A percentile compares a stretch with the other conserved stretches of the same genome.
Conservation (phyloP, 1,140 invertebrate genomes). For the Orchestia grillus region DNA sequence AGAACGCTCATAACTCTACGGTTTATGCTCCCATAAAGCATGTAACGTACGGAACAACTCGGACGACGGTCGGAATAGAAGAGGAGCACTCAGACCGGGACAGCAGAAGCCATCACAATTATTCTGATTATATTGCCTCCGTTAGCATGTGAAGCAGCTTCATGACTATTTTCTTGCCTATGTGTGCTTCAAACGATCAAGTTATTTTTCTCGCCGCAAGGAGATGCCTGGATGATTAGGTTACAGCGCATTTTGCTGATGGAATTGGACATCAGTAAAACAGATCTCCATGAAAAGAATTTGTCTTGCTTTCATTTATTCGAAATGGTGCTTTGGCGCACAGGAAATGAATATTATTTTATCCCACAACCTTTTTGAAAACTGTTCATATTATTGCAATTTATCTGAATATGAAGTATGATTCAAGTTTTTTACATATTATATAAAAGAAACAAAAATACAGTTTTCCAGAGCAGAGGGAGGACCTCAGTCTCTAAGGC, state of each 20-base stretch:
- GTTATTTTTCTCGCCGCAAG: background rate
- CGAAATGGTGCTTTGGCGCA: background rate
- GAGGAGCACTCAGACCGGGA: background rate
- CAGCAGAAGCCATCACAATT: background rate
- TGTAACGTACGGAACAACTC: background rate
- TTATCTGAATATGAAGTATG: too few relatives aligned
- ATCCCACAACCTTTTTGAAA: too few relatives aligned
- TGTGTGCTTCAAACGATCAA: background rate
- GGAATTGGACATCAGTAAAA: background rate
- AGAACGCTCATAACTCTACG: background rate
- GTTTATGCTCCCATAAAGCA: constrained; percentile 7
- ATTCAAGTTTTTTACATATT: too few relatives aligned
- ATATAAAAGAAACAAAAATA: too few relatives aligned
- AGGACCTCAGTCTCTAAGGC: too few relatives aligned
- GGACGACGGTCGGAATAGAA: background rate
- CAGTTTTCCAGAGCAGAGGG: too few relatives aligned
- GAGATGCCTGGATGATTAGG: background rate
- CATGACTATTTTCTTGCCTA: background rate
- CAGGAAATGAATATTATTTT: background rate
- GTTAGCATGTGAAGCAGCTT: background rate
- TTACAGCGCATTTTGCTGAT: background rate
- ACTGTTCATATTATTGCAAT: too few relatives aligned
- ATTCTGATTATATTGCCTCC: background rate
- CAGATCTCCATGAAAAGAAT: background rate
- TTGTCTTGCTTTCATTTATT: background rate